Percentiles rank a stretch among this genome's conserved stretches.
Evolutionary conservation across 2,797 vertebrate genomes (phyloP).

Genomic region (Amazona ochrocephala): DNA sequence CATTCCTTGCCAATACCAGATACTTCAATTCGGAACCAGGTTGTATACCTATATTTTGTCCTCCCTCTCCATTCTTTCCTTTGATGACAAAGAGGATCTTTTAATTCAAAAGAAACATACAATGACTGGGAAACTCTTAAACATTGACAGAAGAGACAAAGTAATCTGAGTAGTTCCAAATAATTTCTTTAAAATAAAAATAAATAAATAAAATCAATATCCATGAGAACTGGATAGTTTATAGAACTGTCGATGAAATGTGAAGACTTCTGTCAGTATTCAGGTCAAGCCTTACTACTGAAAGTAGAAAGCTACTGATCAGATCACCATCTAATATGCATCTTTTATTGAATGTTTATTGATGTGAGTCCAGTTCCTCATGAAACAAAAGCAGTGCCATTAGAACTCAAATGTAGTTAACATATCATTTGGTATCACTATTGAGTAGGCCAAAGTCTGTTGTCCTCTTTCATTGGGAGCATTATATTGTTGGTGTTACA

Average conservation of each 20-base stretch:
- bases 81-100: background rate
- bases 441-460: background rate
- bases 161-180: background rate
- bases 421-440: accelerated
- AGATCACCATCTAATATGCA: background rate
- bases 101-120: background rate
- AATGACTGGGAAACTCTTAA: background rate
- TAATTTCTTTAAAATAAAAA: background rate
- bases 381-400: background rate
- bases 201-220: background rate
- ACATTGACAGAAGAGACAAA: background rate
- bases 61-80: background rate
- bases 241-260: background rate
- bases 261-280: background rate
- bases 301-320: background rate
- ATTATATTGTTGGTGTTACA: background rate
- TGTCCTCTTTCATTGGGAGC: background rate
- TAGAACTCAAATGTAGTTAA: background rate
- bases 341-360: background rate
- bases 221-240: background rate
- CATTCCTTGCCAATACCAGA: background rate
- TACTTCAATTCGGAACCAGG: background rate
- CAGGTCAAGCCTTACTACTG: background rate
- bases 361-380: background rate
- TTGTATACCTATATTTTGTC: background rate